Conservation (phyloP, 2,888 invertebrate species). For the Antheraea assamensis region DNA sequence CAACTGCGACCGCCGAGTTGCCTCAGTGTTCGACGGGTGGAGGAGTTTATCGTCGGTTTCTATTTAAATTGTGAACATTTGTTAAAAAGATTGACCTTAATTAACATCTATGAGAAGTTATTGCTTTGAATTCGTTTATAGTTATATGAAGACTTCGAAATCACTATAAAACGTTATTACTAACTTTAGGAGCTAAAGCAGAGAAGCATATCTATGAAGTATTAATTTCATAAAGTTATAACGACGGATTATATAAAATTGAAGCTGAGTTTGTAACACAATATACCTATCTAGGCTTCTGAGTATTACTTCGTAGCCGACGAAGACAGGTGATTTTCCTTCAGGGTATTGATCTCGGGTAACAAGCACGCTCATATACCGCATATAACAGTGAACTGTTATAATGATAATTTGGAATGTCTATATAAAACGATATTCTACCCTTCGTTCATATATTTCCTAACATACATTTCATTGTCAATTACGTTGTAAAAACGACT, state of each 20-base stretch:
- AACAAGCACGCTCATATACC: constrained; percentile 20
- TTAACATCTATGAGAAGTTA: constrained; percentile 45
- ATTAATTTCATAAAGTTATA: not conserved
- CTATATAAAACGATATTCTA: not conserved
- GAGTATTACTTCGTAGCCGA: constrained; percentile 19
- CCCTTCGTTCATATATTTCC: not conserved
- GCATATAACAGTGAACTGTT: not conserved
- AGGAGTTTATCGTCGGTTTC: constrained; percentile 46
- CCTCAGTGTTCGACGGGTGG: constrained; percentile 57
- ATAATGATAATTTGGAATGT: constrained; percentile 16
- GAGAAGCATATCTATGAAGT: not conserved
- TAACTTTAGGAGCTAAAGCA: not conserved
- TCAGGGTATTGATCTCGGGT: constrained; percentile 36
- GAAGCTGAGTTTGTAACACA: not conserved
- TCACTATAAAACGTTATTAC: not conserved
- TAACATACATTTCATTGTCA: not conserved
- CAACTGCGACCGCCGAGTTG: constrained; percentile 53
- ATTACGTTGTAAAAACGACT: not conserved
- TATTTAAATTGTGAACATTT: constrained; percentile 64
- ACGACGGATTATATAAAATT: not conserved
- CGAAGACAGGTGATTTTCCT: constrained; percentile 31
- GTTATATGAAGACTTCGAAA: constrained; percentile 16
- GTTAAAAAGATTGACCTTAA: constrained; percentile 55
- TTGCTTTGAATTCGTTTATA: constrained; percentile 42
- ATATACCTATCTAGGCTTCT: not conserved